Evolutionary conservation across 2,113 vertebrate genomes (phyloP).

Genomic region (Upupa epops): DNA sequence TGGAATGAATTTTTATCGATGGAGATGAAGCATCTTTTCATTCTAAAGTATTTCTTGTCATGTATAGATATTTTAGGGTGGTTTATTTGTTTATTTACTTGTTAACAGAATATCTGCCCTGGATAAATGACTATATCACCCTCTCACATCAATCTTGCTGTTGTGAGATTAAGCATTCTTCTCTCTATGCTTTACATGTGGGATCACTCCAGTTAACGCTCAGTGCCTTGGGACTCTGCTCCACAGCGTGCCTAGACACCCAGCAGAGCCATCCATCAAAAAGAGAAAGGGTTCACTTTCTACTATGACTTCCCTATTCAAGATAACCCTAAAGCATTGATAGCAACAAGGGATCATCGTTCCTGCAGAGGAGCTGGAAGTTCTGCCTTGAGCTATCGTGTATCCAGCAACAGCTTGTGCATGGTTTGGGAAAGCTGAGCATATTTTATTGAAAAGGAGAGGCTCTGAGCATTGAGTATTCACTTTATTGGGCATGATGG

Average conservation of each 20-base stretch:
- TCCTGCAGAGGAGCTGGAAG: background rate
- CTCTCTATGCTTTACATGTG: background rate
- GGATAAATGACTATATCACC: background rate
- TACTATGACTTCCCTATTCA: background rate
- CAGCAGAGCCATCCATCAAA: conserved; percentile 12
- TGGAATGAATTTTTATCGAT: background rate
- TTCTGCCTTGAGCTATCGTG: conserved; percentile 25
- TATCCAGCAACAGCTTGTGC: background rate
- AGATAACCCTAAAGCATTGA: conserved; percentile 26
- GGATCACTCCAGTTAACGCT: background rate
- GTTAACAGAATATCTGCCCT: background rate
- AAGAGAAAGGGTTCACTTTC: background rate
- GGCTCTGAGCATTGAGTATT: background rate
- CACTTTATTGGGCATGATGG: background rate
- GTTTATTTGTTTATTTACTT: background rate
- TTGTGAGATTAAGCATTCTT: background rate
- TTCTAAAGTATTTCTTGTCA: background rate
- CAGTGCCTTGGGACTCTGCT: background rate
- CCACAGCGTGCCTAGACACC: background rate
- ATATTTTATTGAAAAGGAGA: background rate
- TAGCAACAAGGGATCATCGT: background rate
- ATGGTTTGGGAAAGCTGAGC: background rate
- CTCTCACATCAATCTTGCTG: background rate
- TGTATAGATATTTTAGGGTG: background rate
- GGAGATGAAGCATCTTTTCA: background rate